phyloP scores from a whole-genome alignment of 2,888 invertebrate species.

The Gnatocerus cornutus region DNA sequence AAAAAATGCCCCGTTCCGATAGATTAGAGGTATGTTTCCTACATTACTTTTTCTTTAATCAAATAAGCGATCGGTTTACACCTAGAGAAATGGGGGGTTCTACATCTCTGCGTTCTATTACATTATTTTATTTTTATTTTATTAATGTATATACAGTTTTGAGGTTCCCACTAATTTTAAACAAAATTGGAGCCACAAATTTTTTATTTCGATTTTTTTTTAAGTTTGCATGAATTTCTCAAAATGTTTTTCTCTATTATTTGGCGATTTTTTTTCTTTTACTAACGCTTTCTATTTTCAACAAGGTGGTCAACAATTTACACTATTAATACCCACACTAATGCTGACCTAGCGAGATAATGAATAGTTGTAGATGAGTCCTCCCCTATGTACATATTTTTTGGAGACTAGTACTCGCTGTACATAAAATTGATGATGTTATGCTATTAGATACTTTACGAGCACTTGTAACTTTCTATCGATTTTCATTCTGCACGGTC shows the following conservation, averaged over 20 bases:
- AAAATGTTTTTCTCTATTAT: conserved; percentile 40
- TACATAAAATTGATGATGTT: conserved; percentile 38
- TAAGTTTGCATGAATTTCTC: conserved; percentile 47
- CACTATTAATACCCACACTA: conserved; percentile 55
- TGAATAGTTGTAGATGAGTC: conserved; percentile 60
- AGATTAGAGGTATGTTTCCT: conserved; percentile 91
- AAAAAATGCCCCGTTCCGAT: conserved; percentile 96
- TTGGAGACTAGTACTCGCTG: conserved; percentile 37
- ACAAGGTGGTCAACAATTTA: conserved; percentile 50
- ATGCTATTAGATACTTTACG: conserved; percentile 52
- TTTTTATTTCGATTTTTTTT: background rate
- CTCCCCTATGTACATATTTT: conserved; percentile 60
- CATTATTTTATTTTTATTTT: too few species aligned
- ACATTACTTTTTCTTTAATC: background rate
- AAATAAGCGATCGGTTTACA: conserved; percentile 9
- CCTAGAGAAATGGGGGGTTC: conserved; percentile 50
- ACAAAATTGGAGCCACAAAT: background rate
- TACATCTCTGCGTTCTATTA: conserved; percentile 51
- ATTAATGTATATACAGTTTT: too few species aligned
- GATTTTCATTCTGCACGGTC: conserved; percentile 62
- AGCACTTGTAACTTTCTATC: conserved; percentile 68
- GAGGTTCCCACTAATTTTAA: background rate
- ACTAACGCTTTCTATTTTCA: conserved; percentile 32
- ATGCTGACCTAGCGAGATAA: conserved; percentile 54
- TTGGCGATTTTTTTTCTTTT: conserved; percentile 38